Percentiles rank a stretch among this genome's conserved stretches.
Evolutionary conservation across 2,888 invertebrate genomes (phyloP).

Genomic region (Dorcus hopei): DNA sequence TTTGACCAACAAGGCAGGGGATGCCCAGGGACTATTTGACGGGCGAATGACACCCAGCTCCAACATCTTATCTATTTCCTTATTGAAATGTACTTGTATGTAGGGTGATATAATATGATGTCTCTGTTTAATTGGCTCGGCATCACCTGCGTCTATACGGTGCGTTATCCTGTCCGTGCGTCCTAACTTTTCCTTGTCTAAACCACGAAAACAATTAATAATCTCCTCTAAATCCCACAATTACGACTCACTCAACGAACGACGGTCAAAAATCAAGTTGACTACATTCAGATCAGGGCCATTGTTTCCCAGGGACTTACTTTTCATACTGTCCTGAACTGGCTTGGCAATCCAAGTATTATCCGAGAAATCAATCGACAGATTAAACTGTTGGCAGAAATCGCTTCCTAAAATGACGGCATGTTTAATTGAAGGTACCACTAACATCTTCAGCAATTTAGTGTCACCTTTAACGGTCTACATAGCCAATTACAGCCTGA

Average conservation of each 20-base stretch:
- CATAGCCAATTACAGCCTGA: background rate
- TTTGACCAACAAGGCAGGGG: background rate
- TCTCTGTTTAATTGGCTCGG: conserved; percentile 20
- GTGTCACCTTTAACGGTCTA: background rate
- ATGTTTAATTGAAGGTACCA: background rate
- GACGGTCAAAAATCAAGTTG: too few species aligned
- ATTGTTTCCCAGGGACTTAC: too few species aligned
- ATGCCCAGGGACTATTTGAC: conserved; percentile 5
- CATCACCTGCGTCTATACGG: conserved; percentile 17
- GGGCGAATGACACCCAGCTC: conserved; percentile 5
- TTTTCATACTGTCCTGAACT: too few species aligned
- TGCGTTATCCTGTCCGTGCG: background rate
- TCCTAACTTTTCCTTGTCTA: background rate
- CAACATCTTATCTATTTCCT: conserved; percentile 18
- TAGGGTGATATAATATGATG: conserved; percentile 22
- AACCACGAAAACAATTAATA: too few species aligned
- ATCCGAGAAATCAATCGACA: background rate
- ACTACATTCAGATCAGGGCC: too few species aligned
- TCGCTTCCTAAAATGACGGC: background rate
- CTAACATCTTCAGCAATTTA: background rate
- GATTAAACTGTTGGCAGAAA: background rate
- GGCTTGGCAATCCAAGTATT: background rate
- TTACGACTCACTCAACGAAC: too few species aligned
- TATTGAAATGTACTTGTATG: conserved; percentile 11
- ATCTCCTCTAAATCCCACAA: too few species aligned